Evolutionary conservation across 2,113 vertebrate genomes (phyloP), one percentile per base, ranked within the genome.

Genomic region (Raja brachyura): DNA sequence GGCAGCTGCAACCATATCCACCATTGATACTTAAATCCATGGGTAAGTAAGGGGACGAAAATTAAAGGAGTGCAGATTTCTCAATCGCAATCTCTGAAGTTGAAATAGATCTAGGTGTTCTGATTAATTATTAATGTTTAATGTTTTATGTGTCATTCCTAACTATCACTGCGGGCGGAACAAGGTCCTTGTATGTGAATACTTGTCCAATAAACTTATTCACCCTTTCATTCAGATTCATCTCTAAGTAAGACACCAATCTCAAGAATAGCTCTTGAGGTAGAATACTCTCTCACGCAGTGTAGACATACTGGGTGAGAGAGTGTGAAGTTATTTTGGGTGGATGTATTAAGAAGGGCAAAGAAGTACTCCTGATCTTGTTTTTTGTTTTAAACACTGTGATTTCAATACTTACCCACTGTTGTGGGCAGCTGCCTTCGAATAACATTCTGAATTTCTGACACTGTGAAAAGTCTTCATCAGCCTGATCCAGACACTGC

Each of bases 401-500:
- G 4, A 48, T 54, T 70, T 39, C 73, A 48, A 20, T 39, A 95
- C 96, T 96, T 95, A 99, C 98, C 98, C 98, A 99, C 93, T 98
- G 98, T 39, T 96, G 96, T 0, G 98, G 98, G 18, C 98, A 99
- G n/a, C 94, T 96, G 0, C 95, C 85, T 94, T 98, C 97, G 93
- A 98, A 98, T 3, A 96, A 93, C 0, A 28, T 93, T 93, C 97
- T 96, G 93, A 97, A 94, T 93, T 94, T 94, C 94, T 96, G 95
- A 94, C 98, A 99, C 9, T 93, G 22, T 6, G 95, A 59, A 0
- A 93, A 56, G 1, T 96, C 95, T 3, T 97, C 97, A 0, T 56
- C 28, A 70, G 96, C 95, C 14, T 95, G 94, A 31, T 99, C 98
- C 94, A 99, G 93, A 93, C 98, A 99, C 93, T 94, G 96, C 98